Evolutionary conservation across 2,888 invertebrate genomes (phyloP), one percentile per base, ranked within the genome.

Genomic region (Lochmaea crataegi): DNA sequence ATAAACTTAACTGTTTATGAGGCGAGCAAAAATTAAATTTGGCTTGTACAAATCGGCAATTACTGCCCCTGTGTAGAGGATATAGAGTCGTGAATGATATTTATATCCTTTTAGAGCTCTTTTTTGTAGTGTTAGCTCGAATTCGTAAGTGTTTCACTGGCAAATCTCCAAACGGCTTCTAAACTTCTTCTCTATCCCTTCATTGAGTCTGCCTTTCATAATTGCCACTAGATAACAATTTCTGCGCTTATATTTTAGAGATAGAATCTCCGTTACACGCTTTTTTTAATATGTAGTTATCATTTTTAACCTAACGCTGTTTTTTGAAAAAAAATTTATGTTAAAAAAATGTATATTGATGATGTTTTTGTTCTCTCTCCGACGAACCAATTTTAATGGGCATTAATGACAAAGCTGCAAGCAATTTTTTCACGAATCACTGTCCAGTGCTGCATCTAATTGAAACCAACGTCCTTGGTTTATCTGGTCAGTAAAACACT

Each of bases 101-200:
- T 63, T 63, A 63, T 63, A 41, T 63, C 61, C 16, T 63, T 14
- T 10, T 18, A 18, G 61, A 22, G 42, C 16, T 18, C 18, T 42
- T 63, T 38, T 63, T 58, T 63, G 18, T 45, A 63, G 61, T 18
- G 18, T 18, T 18, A 41, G 22, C 61, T 42, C 18, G 42, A 42
- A 63, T 58, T 12, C 18, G 61, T 42, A 41, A 63, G 61, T 42
- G 61, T 63, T 63, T 42, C 42, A 63, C 10, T 63, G 61, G 61
- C 61, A 63, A 18, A 38, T 42, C 38, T 63, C 42, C 61, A 63
- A 63, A 41, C 10, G 18, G 61, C 11, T 42, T 61, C 16, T 42
- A 61, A 41, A 41, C 61, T 61, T 63, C n/a, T 63, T 45, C 16
- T 14, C 42, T 42, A 5, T 18, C 5, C n/a, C 41, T 38, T 61